Base-by-base conservation (phyloP, 2,888 invertebrate species). In the Diaphora mendica region DNA sequence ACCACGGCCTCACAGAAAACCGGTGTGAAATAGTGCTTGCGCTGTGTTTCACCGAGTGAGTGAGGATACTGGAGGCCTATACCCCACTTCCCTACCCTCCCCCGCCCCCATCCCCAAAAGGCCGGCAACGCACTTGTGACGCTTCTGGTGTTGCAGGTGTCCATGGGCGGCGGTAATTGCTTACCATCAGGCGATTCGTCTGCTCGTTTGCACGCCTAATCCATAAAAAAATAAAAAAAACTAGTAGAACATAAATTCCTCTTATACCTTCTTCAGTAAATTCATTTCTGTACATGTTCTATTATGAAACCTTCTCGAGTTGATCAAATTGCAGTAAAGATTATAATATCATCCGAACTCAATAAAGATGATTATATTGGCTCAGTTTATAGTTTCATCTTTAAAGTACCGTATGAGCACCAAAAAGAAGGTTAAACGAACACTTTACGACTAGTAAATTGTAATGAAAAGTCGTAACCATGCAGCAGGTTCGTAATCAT, bases 371-470 rank as follows among this genome's bases (percentile, higher is more conserved):
- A 26, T 33, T 26, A 48, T 30, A 59, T 42, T 5, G n/a, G 9
- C 23, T 59, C 23, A 44, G 30, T 44, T 15, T 51, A 39, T 68
- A n/a, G n/a, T 67, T 69, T 30, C 30, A 26, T 42, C 42, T 69
- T 30, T 30, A 42, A 62, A 71, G 68, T 72, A 69, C 71, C 71
- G 71, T 72, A 69, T 70, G 20, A 62, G 68, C 69, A 55, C 62
- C 68, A 74, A 84, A 87, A 91, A 88, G 77, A 85, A 79, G 89
- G 89, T 85, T 88, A 90, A 88, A 84, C 82, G 85, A 80, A 79
- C 84, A 85, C 84, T 74, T 74, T 70, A 70, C 20, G 20, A 64
- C 48, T 64, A 26, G n/a, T 70, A 66, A 66, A 73, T 55, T 67
- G 26, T 70, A 66, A 73, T 67, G 62, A 62, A 70, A 48, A 62